phyloP scores from a whole-genome alignment of 1,140 invertebrate genomes.

The Hycleus phaleratus region DNA sequence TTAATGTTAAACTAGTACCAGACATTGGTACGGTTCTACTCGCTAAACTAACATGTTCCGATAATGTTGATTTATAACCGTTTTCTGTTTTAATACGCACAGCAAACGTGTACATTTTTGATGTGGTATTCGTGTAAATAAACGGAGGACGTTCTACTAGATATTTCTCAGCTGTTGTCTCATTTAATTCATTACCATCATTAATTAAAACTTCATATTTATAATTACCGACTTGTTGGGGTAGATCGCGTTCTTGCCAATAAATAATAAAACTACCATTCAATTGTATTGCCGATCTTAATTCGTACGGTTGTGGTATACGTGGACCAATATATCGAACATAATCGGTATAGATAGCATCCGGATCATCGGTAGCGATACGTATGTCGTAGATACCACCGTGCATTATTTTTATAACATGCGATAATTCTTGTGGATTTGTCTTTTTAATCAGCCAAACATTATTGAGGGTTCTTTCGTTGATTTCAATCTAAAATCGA shows the following conservation, averaged over 20 bases:
- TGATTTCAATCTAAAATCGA: constrained; percentile 17
- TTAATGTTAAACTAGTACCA: constrained; percentile 30
- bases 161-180: constrained; percentile 44
- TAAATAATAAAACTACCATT: constrained; percentile 54
- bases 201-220: constrained; percentile 57
- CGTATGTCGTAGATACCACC: constrained; percentile 58
- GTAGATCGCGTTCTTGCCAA: constrained; percentile 48
- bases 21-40: background rate
- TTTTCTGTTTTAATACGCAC: constrained; percentile 53
- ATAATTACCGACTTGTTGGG: constrained; percentile 24
- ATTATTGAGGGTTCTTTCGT: constrained; percentile 37
- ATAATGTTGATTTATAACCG: constrained; percentile 57
- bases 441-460: constrained; percentile 36
- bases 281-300: constrained; percentile 48
- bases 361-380: constrained; percentile 46
- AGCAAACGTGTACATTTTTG: constrained; percentile 54
- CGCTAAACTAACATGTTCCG: constrained; percentile 41
- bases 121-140: constrained; percentile 46
- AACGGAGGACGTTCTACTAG: constrained; percentile 48
- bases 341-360: constrained; percentile 42
- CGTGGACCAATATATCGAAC: constrained; percentile 48
- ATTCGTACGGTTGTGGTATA: constrained; percentile 56
- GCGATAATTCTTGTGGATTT: constrained; percentile 42
- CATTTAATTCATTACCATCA: constrained; percentile 47
- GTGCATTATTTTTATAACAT: constrained; percentile 50